Evolutionary conservation across 2,113 vertebrate genomes (phyloP).

Genomic region (Arizona elegans): DNA sequence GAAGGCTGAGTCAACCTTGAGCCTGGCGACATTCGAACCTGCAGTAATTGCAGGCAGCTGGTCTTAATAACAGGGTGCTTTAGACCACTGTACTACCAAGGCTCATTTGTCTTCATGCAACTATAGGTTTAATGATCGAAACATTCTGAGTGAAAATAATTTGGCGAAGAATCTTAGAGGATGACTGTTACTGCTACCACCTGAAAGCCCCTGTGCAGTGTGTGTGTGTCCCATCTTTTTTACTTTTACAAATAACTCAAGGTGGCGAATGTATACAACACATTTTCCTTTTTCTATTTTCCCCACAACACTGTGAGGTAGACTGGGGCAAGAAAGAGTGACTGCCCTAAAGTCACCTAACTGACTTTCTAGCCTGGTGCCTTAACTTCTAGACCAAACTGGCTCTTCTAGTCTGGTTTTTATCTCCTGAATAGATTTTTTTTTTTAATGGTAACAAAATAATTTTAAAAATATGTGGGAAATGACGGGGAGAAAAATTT

Average conservation of each 20-base stretch:
- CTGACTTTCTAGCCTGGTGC: neutral
- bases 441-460: neutral
- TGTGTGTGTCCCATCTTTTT: neutral
- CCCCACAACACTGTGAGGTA: neutral
- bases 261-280: neutral
- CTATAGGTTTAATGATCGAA: neutral
- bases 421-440: no score
- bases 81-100: no score
- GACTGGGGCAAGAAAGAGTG: neutral
- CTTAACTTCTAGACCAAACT: neutral
- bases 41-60: no score
- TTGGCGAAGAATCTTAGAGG: neutral
- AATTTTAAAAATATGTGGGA: neutral
- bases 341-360: neutral
- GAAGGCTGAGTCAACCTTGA: no score
- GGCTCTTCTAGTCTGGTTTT: neutral
- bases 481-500: neutral
- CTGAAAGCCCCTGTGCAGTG: neutral
- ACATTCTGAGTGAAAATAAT: neutral
- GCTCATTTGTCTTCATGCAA: neutral
- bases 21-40: no score
- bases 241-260: neutral
- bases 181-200: neutral
- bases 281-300: neutral
- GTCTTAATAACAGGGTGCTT: no score